These are phyloP conservation scores for Acrobasis consociella DNA, from an alignment of 2,888 invertebrate species.

Conservation along the genomic window DNA sequence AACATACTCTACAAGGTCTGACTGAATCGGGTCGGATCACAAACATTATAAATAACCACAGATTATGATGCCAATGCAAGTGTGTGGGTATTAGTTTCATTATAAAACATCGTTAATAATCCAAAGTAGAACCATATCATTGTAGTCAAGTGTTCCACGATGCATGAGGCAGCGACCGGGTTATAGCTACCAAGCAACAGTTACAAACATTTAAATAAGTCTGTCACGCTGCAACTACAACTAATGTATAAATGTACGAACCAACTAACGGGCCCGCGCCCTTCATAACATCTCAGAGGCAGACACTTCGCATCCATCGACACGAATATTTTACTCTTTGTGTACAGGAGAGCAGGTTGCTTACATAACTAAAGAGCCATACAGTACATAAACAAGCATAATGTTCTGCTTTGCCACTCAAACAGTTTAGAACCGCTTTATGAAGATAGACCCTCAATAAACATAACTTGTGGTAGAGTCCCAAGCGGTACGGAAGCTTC, in stretches of 20 bases:
- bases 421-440: slow-evolving; percentile 34
- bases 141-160: slow-evolving; percentile 41
- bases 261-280: slow-evolving; percentile 68
- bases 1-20: too few relatives aligned
- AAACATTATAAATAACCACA: too few relatives aligned
- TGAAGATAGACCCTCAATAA: slow-evolving; percentile 41
- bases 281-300: slow-evolving; percentile 58
- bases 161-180: slow-evolving; percentile 51
- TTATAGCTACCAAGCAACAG: slow-evolving; percentile 59
- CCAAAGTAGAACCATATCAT: slow-evolving; percentile 23
- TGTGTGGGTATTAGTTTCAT: background rate
- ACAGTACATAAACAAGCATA: slow-evolving; percentile 41
- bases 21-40: too few relatives aligned
- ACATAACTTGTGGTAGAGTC: slow-evolving; percentile 34
- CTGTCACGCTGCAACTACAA: slow-evolving; percentile 63
- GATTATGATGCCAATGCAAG: background rate
- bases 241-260: slow-evolving; percentile 55
- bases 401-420: background rate
- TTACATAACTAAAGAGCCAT: slow-evolving; percentile 53
- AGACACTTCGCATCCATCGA: slow-evolving; percentile 27
- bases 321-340: slow-evolving; percentile 43
- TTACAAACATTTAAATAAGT: slow-evolving; percentile 73
- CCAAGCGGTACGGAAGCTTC: slow-evolving; percentile 36
- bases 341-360: slow-evolving; percentile 48
- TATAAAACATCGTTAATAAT: background rate